Evolutionary conservation across 2,888 invertebrate species (phyloP), one percentile per base, ranked within the genome.

Genomic region (Iselma pallidipennis): DNA sequence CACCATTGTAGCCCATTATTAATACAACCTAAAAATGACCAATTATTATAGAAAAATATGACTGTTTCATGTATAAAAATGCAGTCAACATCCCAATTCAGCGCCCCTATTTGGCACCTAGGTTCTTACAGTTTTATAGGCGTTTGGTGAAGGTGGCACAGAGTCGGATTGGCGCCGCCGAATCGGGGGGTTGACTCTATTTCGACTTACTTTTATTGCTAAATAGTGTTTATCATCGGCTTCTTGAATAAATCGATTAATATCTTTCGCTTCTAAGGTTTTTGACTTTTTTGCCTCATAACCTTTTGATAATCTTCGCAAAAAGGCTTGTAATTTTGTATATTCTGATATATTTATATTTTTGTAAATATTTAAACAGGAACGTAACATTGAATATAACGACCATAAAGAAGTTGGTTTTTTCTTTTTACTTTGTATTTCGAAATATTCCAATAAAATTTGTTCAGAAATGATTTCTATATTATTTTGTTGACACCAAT

Each of bases 1-100:
- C 69, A 21, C 71, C 67, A 45, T 33, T 58, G 53, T 70, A 63
- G 9, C 59, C 66, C 54, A 62, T 57, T 57, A 65, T 67, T 28
- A 59, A 53, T 2, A 64, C 48, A 37, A 62, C 49, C 54, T 65
- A 33, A 23, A 59, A n/a, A n/a, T n/a, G n/a, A n/a, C n/a, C n/a
- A 56, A 16, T 16, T 28, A 23, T 55, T 33, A 25, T 9, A 54
- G 5, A 25, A 16, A 16, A 2, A 54, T 29, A 31, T 21, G 26
- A 29, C 28, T 37, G 12, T 37, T 33, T n/a, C 12, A 37, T 4
- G 6, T 19, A 28, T 59, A 37, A 33, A 48, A 25, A 37, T 49
- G 16, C 49, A 42, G 26, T 55, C n/a, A n/a, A n/a, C n/a, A n/a
- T n/a, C n/a, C n/a, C n/a, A n/a, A n/a, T n/a, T n/a, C n/a, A n/a